phyloP scores from a whole-genome alignment of 2,888 invertebrate species.

The Lithophane socia region DNA sequence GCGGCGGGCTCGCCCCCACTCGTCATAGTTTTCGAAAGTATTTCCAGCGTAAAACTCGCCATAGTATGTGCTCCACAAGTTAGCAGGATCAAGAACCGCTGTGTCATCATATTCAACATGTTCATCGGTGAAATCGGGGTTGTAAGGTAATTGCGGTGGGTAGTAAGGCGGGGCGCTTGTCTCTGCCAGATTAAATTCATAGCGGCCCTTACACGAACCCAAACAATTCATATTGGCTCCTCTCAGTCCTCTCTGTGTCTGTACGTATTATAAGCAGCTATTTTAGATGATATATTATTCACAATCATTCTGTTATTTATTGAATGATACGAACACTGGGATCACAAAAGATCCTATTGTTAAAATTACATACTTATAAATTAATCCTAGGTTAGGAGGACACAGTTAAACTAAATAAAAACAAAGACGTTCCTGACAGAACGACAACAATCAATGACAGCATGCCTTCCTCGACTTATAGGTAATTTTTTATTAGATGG shows the following conservation, averaged over 20 bases:
- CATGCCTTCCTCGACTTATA: constrained; percentile 29
- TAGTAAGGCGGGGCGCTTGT: constrained; percentile 80
- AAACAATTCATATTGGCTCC: constrained; percentile 83
- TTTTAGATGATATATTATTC: constrained; percentile 26
- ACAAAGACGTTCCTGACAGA: constrained; percentile 14
- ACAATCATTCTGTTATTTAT: constrained; percentile 21
- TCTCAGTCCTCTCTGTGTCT: constrained; percentile 60
- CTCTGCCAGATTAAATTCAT: constrained; percentile 75
- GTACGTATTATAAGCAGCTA: constrained; percentile 42
- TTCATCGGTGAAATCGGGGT: constrained; percentile 81
- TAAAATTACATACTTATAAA: not conserved
- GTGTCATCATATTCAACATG: constrained; percentile 68
- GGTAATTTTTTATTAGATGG: constrained; percentile 5
- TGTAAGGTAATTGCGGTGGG: constrained; percentile 83
- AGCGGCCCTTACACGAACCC: constrained; percentile 74
- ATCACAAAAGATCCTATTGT: not conserved
- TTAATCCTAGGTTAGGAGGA: constrained; percentile 15
- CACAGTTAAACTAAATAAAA: constrained; percentile 16
- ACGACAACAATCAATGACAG: constrained; percentile 16
- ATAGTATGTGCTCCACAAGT: constrained; percentile 71
- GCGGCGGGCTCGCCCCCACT: constrained; percentile 80
- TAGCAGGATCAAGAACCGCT: constrained; percentile 61
- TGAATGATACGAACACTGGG: not conserved
- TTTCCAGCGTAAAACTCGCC: constrained; percentile 70
- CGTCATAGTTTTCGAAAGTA: constrained; percentile 74